Base-by-base conservation (phyloP, 2,113 vertebrate species). In the Rhabdomys dilectus region DNA sequence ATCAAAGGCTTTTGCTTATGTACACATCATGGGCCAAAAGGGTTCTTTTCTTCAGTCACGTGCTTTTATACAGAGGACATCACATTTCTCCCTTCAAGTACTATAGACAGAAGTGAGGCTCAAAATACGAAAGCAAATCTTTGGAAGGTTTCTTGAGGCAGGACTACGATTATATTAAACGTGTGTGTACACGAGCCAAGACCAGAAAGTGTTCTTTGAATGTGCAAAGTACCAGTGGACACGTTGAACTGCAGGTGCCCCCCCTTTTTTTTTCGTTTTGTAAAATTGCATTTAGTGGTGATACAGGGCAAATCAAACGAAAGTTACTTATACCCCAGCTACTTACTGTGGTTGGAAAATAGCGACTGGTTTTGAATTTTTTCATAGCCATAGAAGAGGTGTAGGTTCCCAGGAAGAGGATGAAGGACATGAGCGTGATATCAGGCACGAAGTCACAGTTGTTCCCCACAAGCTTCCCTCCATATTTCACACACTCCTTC, bases 361-460 rank as follows among this genome's bases (percentile, higher is more conserved):
- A 99, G 1, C 98, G 99, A 96, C 99, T 99, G 91, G 98, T 99
- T 98, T 99, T 99, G 98, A 99, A 99, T 97, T 99, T 99, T 98
- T 99, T 99, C 97, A 99, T 98, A 98, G 98, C 98, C 99, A 99
- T 99, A 86, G 99, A 99, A 97, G 99, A 99, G 84, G 99, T 99
- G 97, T 99, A 99, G 13, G 99, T 99, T 95, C 99, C 99, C n/a
- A 99, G 98, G 98, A 99, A 99, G 80, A 99, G 99, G 98, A 99
- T 99, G 96, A 99, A 99, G 89, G 99, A 99, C 99, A 99, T 99
- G 95, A 99, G 99, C 51, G 99, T 98, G 98, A 99, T 99, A 97
- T 99, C 99, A 2, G 99, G 99, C 91, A 99, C 99, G 3, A 98
- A 99, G 4, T 97, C 72, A 5, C 99, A 99, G 97, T 98, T 98